Base-by-base conservation (phyloP, 2,888 invertebrate species). In the Polyploca ridens region DNA sequence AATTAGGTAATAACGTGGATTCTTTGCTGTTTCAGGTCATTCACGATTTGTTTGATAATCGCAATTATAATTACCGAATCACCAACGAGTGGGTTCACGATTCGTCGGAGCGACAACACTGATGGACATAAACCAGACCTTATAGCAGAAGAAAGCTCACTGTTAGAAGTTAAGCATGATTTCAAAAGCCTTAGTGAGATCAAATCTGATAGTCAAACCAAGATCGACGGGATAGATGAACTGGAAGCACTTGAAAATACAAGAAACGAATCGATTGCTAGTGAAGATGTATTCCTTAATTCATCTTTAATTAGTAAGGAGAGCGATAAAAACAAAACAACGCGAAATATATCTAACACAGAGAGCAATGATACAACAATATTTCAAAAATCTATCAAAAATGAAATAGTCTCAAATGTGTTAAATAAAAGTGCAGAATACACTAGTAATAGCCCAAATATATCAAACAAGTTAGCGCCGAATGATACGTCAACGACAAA, bases 11-110 rank as follows among this genome's bases (percentile, higher is more conserved):
- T 41, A 58, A 35, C 14, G 33, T 33, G 19, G 33, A 49, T 16
- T 54, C 69, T 71, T 64, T 77, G 64, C 62, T 69, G 68, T 91
- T 91, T 64, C 91, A 92, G 92, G 85, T 87, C 83, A 79, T 79
- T 87, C 77, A 83, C 83, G 81, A 79, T 88, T 75, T 82, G 80
- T 69, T 75, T 88, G 68, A 78, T 78, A 77, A 78, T 89, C 70
- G 79, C 83, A 73, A 72, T 87, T 71, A 73, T 79, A 72, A 73
- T 83, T 70, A 76, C 81, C 66, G 81, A 79, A 74, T 79, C 82
- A 72, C 77, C 81, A 67, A 82, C 77, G 60, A 79, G 74, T 68
- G 83, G 87, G 60, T 90, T 88, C 72, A 77, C 87, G 33, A 74
- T 87, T 62, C 75, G 73, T 65, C 81, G 81, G 35, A 65, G 60